Conservation (phyloP, 2,797 vertebrate genomes). For the Novumbra hubbsi region DNA sequence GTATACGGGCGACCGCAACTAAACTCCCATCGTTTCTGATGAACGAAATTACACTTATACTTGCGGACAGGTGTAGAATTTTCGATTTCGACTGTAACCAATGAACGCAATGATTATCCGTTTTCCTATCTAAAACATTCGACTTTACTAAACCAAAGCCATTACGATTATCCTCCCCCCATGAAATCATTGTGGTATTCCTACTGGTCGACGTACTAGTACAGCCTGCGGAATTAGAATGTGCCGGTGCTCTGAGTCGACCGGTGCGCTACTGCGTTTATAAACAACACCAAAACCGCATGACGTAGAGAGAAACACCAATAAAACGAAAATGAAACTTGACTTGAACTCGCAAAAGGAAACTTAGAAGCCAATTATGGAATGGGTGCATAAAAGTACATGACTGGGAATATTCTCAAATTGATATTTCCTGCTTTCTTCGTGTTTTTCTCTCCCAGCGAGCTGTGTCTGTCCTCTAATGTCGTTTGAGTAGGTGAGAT, state of each 20-base stretch:
- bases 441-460: no score
- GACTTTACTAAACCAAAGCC: slow-evolving; percentile 9
- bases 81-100: not conserved
- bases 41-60: slow-evolving; percentile 8
- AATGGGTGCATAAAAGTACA: no score
- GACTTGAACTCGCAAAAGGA: not conserved
- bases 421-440: no score
- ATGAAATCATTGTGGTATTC: slow-evolving; percentile 20
- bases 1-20: not conserved
- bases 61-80: slow-evolving; percentile 11
- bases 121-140: not conserved
- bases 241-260: not conserved
- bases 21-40: slow-evolving; percentile 17
- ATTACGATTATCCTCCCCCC: slow-evolving; percentile 21
- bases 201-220: not conserved
- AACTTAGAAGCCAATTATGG: not conserved
- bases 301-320: no score
- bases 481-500: no score
- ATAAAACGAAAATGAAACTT: slow-evolving; percentile 5
- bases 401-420: no score
- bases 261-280: no score
- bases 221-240: no score
- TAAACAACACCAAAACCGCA: no score
- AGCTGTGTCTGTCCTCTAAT: no score
- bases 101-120: not conserved